Evolutionary conservation across 2,888 invertebrate species (phyloP).

Genomic region (Acleris cristana): DNA sequence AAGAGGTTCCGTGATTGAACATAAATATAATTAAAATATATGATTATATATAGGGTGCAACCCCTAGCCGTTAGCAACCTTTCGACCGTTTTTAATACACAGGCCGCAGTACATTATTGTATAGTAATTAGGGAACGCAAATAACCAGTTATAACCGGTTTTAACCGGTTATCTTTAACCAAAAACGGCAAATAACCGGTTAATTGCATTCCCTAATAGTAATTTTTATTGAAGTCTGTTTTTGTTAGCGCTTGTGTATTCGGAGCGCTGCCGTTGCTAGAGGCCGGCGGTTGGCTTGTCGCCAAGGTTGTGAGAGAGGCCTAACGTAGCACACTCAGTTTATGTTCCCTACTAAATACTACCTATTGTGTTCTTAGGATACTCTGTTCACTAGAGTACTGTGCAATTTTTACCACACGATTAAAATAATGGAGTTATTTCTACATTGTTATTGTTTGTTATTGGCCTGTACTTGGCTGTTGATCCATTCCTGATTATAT

Average conservation of each 20-base stretch:
- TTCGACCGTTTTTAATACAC: not conserved
- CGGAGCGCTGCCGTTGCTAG: not conserved
- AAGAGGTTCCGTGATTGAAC: slow-evolving; percentile 9
- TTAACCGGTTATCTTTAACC: too few species aligned
- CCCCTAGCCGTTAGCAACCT: slow-evolving; percentile 1
- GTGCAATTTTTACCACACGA: slow-evolving; percentile 60
- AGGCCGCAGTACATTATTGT: not conserved
- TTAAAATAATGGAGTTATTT: slow-evolving; percentile 57
- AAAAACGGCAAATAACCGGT: too few species aligned
- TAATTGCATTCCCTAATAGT: too few species aligned
- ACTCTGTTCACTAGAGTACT: slow-evolving; percentile 60
- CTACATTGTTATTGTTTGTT: slow-evolving; percentile 69
- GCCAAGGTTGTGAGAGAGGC: slow-evolving; percentile 82
- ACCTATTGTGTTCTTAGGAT: slow-evolving; percentile 79
- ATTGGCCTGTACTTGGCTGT: slow-evolving; percentile 45
- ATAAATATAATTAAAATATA: slow-evolving; percentile 40
- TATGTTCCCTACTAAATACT: slow-evolving; percentile 69
- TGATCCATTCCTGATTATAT: slow-evolving; percentile 48
- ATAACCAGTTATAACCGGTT: too few species aligned
- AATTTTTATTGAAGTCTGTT: not conserved
- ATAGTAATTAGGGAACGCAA: too few species aligned
- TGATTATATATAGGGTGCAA: slow-evolving; percentile 42
- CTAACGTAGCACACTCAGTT: slow-evolving; percentile 73
- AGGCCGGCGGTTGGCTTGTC: slow-evolving; percentile 36
- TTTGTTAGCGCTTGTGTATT: not conserved